Evolutionary conservation across 1,140 invertebrate genomes (phyloP).

Genomic region (Dendroctonus valens): DNA sequence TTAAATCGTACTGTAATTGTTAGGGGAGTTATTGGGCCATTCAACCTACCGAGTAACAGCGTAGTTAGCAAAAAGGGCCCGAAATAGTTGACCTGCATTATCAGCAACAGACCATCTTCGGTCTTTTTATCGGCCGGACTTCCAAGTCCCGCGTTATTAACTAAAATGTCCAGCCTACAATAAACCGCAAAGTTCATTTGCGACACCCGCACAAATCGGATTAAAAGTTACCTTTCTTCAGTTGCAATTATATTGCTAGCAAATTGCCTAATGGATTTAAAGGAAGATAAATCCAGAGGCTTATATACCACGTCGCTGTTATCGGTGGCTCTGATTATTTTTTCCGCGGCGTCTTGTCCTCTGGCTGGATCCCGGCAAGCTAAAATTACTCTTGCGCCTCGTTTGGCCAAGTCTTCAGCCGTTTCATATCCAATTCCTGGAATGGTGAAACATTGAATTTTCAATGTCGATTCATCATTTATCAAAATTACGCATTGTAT

Average conservation of each 20-base stretch:
- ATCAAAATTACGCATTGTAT: too few species aligned
- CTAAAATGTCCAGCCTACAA: constrained; percentile 62
- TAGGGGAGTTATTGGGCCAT: constrained; percentile 5
- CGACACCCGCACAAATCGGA: neutral
- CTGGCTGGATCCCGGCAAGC: constrained; percentile 58
- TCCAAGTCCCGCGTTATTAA: constrained; percentile 57
- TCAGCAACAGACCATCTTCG: constrained; percentile 57
- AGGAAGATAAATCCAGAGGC: constrained; percentile 51
- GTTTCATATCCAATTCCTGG: constrained; percentile 71
- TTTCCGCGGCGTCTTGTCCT: constrained; percentile 62
- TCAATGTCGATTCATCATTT: too few species aligned
- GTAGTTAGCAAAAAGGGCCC: constrained; percentile 65
- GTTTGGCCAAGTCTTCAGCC: constrained; percentile 59
- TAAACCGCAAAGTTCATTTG: neutral
- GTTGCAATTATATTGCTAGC: constrained; percentile 52
- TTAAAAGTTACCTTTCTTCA: constrained; percentile 49
- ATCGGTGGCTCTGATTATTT: constrained; percentile 45
- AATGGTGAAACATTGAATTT: neutral
- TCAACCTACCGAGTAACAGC: constrained; percentile 56
- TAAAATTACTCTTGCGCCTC: constrained; percentile 62
- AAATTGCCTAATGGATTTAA: constrained; percentile 55
- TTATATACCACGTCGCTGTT: constrained; percentile 33
- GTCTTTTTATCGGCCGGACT: constrained; percentile 42
- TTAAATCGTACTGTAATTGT: neutral
- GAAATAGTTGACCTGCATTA: constrained; percentile 64